Base-by-base conservation (phyloP, 2,113 vertebrate species). In the Tragulus kanchil region DNA sequence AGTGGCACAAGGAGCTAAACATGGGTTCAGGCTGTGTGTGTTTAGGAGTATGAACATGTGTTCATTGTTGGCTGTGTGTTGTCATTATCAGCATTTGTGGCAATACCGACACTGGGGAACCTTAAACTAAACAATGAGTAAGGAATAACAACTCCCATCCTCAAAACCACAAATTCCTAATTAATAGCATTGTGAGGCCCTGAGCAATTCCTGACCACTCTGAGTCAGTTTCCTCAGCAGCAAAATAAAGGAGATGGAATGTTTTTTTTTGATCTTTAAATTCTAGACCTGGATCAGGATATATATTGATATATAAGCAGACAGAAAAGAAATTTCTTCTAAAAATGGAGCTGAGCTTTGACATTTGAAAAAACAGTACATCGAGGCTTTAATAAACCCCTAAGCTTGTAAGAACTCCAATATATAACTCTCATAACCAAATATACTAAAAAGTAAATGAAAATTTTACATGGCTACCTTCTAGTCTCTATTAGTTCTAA, bases 381-480 rank as follows among this genome's bases (percentile, higher is more conserved):
- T 14, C n/a, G 87, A 88, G 42, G 79, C 13, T 59, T 90, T 50
- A 85, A 59, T 85, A 71, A 23, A 28, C 31, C 14, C 31, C 19
- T 9, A 69, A 61, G 25, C n/a, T 93, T 88, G 1, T 6, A 58
- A 65, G 15, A 92, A 69, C 3, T 14, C 67, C 6, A 81, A 25
- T 28, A 28, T 78, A 45, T 73, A 69, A 54, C 69, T 96, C 11
- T 96, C 26, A 77, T 45, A 69, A 54, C 11, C 61, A 95, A 85
- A 75, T 77, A 42, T 5, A 75, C 8, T 90, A 31, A 42, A 62
- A 94, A 75, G 21, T 48, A 42, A 92, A 12, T 87, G 26, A 62
- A 87, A 67, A 15, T 26, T 92, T 82, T 73, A 62, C 9, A 48
- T 48, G 48, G 21, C 56, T 9, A 23, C 31, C 87, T 79, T 96